Base-by-base conservation (phyloP, 2,888 invertebrate species). In the Drosophila paramelanica region DNA sequence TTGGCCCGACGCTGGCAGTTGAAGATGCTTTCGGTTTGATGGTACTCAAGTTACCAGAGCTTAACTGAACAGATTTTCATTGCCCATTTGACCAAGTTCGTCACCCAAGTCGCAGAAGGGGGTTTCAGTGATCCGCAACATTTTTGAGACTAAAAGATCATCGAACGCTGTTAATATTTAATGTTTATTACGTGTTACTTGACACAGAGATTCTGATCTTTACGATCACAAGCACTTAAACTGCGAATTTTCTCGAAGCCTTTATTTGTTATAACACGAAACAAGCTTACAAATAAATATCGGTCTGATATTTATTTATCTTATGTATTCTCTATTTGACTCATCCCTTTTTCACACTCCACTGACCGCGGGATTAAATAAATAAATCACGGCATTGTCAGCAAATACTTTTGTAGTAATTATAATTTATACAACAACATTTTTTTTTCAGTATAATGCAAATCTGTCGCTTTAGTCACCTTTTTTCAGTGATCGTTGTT, bases 11-110 rank as follows among this genome's bases (percentile, higher is more conserved):
- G 52, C 14, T 11, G 53, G 50, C 64, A 25, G 73, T 55, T 59
- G 53, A 64, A 68, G 79, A 78, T 78, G 79, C 79, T 46, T 56
- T 43, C 64, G 56, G 33, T 45, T 27, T 41, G 50, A 38, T 61
- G 67, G 49, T 47, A 43, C 69, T 78, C 75, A 60, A 60, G 75
- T 78, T 78, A 74, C 75, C 41, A 50, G 45, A 78, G 74, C 69
- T 39, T 51, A 59, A 50, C 75, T 57, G 79, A 78, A 78, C 57
- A 57, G 56, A 64, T 68, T 74, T 78, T 68, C 62, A 57, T 56
- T 67, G 74, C 56, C 46, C 45, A 59, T 73, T 62, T 67, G 52
- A 53, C 46, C 46, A 57, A 50, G 79, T 74, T 74, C 69, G 69
- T 75, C 75, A 75, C 62, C 79, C 41, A 56, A 60, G 62, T 73